These are phyloP conservation scores for Candidula unifasciata DNA, from an alignment of 2,888 invertebrate species.

Conservation along the genomic window DNA sequence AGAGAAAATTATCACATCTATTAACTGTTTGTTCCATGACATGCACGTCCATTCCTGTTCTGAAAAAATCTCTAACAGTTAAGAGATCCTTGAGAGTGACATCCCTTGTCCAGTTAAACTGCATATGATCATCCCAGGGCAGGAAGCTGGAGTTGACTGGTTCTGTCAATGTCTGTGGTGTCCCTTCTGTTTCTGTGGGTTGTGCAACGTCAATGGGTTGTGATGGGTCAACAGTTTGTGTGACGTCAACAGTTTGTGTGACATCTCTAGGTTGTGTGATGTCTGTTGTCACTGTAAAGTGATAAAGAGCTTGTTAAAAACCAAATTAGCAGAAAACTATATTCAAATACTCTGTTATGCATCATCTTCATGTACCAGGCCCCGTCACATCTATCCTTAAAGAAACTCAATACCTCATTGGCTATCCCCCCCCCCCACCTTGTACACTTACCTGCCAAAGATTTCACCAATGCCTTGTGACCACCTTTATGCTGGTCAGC, in stretches of 20 bases:
- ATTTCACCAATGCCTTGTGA: no score
- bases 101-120: conserved; percentile 69
- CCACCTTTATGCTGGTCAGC: no score
- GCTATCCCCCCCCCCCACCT: no score
- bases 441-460: no score
- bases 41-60: conserved; percentile 72
- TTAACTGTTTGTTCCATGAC: conserved; percentile 75
- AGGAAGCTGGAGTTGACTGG: conserved; percentile 64
- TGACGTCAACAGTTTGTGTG: neutral
- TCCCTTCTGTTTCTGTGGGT: conserved; percentile 2
- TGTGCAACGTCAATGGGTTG: conserved; percentile 43
- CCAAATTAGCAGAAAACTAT: no score
- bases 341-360: no score
- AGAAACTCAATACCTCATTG: no score
- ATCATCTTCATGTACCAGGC: no score
- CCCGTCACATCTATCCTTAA: no score
- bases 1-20: neutral
- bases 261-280: neutral
- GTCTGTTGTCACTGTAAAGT: no score
- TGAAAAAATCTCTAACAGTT: conserved; percentile 72
- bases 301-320: no score
- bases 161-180: conserved; percentile 50
- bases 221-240: conserved; percentile 7
- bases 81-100: conserved; percentile 71
- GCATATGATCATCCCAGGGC: conserved; percentile 72